Conservation (phyloP, 2,113 vertebrate species). For the Pavo muticus region DNA sequence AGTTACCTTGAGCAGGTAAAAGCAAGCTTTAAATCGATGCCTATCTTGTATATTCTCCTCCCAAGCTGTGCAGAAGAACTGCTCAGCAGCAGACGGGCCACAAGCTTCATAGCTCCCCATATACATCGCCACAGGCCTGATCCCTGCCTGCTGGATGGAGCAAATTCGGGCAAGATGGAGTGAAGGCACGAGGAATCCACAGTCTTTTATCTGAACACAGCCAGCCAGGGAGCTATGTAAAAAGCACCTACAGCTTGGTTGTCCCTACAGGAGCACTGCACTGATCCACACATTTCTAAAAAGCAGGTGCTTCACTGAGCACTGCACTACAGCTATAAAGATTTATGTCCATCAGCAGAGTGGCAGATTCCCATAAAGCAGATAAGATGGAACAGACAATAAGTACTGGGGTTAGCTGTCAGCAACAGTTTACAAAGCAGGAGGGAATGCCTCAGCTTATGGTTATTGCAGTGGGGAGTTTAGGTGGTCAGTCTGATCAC, state of each 20-base stretch:
- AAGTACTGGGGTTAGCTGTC: background rate
- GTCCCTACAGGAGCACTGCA: background rate
- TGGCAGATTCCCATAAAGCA: conserved; percentile 20
- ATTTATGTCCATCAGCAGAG: background rate
- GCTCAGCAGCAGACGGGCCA: background rate
- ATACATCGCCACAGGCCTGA: background rate
- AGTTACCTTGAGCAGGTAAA: background rate
- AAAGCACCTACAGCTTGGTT: background rate
- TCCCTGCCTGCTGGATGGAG: background rate
- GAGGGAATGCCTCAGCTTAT: background rate
- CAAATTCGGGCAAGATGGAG: background rate
- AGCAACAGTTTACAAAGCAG: background rate
- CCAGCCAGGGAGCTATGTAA: background rate
- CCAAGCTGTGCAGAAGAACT: background rate
- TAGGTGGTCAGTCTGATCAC: rapidly evolving
- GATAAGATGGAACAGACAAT: background rate
- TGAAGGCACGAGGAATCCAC: background rate
- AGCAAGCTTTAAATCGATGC: background rate
- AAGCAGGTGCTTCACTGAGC: background rate
- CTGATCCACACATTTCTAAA: conserved; percentile 16
- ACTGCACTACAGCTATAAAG: background rate
- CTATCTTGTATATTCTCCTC: background rate
- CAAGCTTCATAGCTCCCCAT: background rate
- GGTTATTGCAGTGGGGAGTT: background rate
- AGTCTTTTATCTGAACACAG: background rate